Base-by-base conservation (phyloP, 23 tunicate species). In the Styela clava region DNA sequence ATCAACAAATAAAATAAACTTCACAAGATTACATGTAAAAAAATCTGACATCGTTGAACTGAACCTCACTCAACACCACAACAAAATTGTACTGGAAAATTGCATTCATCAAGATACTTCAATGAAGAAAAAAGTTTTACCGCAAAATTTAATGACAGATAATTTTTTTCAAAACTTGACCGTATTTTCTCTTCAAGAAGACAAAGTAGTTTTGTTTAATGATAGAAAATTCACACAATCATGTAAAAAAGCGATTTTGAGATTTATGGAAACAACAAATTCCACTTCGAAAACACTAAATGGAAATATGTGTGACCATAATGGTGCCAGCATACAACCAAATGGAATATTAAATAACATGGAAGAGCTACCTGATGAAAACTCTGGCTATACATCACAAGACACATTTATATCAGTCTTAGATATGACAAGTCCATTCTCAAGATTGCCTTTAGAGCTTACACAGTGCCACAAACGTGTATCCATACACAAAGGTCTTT, bases 51-150 rank as follows among this genome's bases (percentile, higher is more conserved):
- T 20, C 19, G 52, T 76, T 56, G 52, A 24, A 7, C 32, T 76
- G 68, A 20, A 52, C 29, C 37, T 76, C 32, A 35, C 37, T 7
- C 81, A 76, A 76, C 29, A 76, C 16, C 27, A 21, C 20, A 67
- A 76, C 68, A 76, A 76, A 1, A 21, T 76, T 71, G 77, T 26
- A 3, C 35, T 71, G 35, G 77, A 71, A 27, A 71, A 32, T 16
- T 71, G 77, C 29, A 34, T 71, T 21, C 32, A 28, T 21, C 32
- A 21, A 19, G 35, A 71, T 32, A 32, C 2, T 7, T 5, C 56
- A 44, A 7, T 5, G 7, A 18, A 71, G 34, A 3, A 32, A 32
- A 71, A 18, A 18, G 5, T 24, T 26, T 71, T 71, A 22, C 77
- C 77, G 5, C 77, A 71, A 71, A 32, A n/a, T 16, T 28, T 28